Evolutionary conservation across 1,140 invertebrate genomes (phyloP).

Genomic region (Pomacea maculata): DNA sequence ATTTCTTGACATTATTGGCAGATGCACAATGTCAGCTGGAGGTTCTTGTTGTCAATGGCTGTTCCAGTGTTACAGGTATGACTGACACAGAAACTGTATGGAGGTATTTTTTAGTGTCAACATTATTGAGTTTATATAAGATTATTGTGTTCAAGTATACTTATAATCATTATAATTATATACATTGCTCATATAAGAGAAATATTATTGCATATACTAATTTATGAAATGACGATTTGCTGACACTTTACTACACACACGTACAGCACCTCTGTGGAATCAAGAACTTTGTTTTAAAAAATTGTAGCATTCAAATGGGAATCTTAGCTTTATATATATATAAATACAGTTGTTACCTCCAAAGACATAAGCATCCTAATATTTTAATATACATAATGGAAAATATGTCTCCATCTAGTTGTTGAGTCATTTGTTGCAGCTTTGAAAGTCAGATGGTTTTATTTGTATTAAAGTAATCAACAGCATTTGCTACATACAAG

Average conservation of each 20-base stretch:
- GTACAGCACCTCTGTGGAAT: too few relatives aligned
- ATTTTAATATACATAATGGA: too few relatives aligned
- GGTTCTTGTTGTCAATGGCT: slow-evolving; percentile 38
- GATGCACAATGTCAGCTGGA: slow-evolving; percentile 38
- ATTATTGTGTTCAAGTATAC: background rate
- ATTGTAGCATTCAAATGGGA: background rate
- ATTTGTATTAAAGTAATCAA: too few relatives aligned
- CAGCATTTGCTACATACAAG: too few relatives aligned
- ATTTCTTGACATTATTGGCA: slow-evolving; percentile 39
- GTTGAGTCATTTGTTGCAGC: too few relatives aligned
- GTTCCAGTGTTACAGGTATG: slow-evolving; percentile 48
- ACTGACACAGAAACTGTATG: background rate
- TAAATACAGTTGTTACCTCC: background rate
- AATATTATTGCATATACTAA: background rate
- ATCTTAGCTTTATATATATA: background rate
- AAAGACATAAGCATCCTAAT: too few relatives aligned
- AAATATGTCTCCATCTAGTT: too few relatives aligned
- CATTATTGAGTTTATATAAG: background rate
- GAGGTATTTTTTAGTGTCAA: background rate
- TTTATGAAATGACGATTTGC: too few relatives aligned
- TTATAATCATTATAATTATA: background rate
- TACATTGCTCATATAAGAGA: background rate
- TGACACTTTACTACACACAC: too few relatives aligned
- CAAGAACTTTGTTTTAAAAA: background rate
- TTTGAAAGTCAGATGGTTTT: too few relatives aligned